These are phyloP conservation scores for Aphodius granarius DNA, from an alignment of 2,888 invertebrate genomes.

Conservation along the genomic window DNA sequence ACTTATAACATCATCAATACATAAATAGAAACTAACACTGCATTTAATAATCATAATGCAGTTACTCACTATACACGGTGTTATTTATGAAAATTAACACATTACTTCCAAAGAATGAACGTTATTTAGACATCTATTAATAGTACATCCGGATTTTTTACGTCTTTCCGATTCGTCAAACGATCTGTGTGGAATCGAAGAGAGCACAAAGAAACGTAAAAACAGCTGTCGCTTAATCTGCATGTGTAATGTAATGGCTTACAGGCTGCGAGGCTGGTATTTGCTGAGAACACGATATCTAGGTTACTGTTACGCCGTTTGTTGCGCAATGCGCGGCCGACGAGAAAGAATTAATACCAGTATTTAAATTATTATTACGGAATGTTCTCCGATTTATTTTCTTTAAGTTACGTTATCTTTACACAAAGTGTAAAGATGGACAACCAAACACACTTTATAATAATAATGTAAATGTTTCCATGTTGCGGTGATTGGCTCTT, in stretches of 20 bases:
- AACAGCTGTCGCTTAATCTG: not conserved
- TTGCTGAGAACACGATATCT: conserved; percentile 21
- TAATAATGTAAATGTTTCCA: too few species aligned
- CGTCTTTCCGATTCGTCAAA: not conserved
- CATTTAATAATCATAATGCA: not conserved
- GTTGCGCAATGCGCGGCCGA: conserved; percentile 9
- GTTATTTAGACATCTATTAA: not conserved
- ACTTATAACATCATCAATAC: not conserved
- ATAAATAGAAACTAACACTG: not conserved
- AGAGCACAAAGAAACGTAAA: not conserved
- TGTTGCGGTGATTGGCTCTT: too few species aligned
- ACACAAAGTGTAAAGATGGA: too few species aligned
- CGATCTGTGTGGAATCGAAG: not conserved
- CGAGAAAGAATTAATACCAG: conserved; percentile 8
- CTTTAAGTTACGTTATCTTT: not conserved
- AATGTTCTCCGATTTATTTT: not conserved
- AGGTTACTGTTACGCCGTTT: conserved; percentile 22
- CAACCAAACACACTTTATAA: too few species aligned
- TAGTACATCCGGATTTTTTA: not conserved
- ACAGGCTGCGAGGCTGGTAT: conserved; percentile 14
- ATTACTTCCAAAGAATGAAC: not conserved
- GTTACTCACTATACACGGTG: not conserved
- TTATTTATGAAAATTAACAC: not conserved
- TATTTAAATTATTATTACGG: conserved; percentile 11
- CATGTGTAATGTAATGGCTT: not conserved